Evolutionary conservation across 2,797 vertebrate species (phyloP), one percentile per base, ranked within the genome.

Genomic region (Sciurus vulgaris): DNA sequence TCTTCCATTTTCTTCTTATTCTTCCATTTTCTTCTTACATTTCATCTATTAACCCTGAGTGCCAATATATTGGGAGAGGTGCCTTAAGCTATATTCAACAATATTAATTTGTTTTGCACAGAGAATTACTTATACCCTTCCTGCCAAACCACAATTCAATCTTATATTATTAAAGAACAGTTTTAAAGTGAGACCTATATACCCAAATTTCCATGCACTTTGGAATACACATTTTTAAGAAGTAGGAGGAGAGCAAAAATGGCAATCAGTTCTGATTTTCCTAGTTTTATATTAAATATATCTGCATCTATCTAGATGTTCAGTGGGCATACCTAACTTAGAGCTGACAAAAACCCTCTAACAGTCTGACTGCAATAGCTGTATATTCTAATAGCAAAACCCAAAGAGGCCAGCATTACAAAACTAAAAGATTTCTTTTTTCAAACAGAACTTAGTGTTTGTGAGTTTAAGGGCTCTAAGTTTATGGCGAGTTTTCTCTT

Each of bases 1-100:
- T 91, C 69, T 61, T 76, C 65, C 70, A 86, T 81, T 88, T 96
- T 85, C 54, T 96, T 78, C 89, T 87, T 91, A 92, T n/a, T 91
- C 69, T 61, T 76, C 65, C 70, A 86, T 81, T 88, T 96, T 85
- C 54, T 96, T 78, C 89, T 87, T 91, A 92, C 61, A 82, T 78
- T 85, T 92, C 92, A 85, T 69, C 47, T 91, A 72, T 89, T 79
- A 93, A 83, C 78, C 91, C 89, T 74, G 87, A 97, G 82, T 86
- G 59, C 65, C 87, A 72, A 93, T 38, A 92, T 47, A 47, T 47
- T 47, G 82, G 85, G 51, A 86, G 61, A 95, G 84, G 74, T 90
- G 82, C 35, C 77, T 97, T 89, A 85, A 63, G 54, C 69, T n/a
- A 72, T 28, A 72, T 47, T 63, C 67, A 87, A 79, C 28, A 70